A percentile compares a stretch with the other conserved stretches of the same genome.
phyloP scores from a whole-genome alignment of 2,888 invertebrate species.

The Amitus sp. region DNA sequence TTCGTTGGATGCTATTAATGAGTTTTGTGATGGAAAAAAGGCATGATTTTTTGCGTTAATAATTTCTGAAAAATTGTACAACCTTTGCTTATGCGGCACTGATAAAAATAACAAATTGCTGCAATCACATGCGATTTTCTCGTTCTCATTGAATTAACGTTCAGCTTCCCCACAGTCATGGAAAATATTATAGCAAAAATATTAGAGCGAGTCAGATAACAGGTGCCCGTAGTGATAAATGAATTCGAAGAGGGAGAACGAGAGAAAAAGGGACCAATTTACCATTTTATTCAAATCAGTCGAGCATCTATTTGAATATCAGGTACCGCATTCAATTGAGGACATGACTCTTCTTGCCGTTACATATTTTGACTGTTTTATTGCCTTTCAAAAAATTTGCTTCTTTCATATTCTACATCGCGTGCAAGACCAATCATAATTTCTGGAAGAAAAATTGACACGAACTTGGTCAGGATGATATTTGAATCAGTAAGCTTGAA shows the following conservation, averaged over 20 bases:
- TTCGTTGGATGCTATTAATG: no score
- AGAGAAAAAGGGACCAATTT: background rate
- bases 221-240: background rate
- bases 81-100: no score
- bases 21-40: no score
- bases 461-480: no score
- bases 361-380: no score
- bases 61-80: no score
- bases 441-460: no score
- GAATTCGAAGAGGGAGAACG: slow-evolving; percentile 1
- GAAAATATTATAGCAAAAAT: background rate
- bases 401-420: no score
- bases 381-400: no score
- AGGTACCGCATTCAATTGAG: slow-evolving; percentile 6
- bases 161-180: background rate
- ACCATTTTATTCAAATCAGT: slow-evolving; percentile 8
- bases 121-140: background rate
- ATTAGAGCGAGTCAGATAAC: slow-evolving; percentile 1
- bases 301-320: slow-evolving; percentile 5
- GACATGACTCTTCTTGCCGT: slow-evolving; percentile 2
- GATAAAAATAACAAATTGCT: background rate
- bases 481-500: no score
- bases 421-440: no score
- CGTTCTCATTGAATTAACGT: background rate
- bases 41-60: no score